Conservation (phyloP, 2,797 vertebrate species). For the Gila robusta region DNA sequence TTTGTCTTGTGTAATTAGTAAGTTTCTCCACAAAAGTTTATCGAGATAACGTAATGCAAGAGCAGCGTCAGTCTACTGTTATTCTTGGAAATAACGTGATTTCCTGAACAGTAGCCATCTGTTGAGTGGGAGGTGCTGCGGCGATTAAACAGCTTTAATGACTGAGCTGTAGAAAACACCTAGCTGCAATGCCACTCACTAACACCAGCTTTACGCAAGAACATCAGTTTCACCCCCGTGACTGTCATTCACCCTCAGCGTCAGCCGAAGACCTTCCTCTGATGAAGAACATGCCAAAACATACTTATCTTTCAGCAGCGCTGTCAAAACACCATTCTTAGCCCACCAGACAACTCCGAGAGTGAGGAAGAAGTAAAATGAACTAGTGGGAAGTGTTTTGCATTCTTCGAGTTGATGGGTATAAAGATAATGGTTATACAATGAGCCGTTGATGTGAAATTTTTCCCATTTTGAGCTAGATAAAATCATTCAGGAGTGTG, state of each 20-base stretch:
- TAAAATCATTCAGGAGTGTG: neutral
- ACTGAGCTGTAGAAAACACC: constrained; percentile 27
- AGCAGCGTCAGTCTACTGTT: neutral
- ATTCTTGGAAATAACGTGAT: constrained; percentile 38
- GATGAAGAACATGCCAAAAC: constrained; percentile 20
- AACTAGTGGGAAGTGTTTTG: constrained; percentile 1
- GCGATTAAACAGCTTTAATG: constrained; percentile 39
- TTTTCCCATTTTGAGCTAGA: constrained; percentile 4
- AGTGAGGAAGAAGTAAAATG: neutral
- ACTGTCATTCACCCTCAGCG: neutral
- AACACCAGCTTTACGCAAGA: constrained; percentile 11
- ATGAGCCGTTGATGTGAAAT: neutral
- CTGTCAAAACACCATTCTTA: constrained; percentile 27
- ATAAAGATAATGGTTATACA: neutral
- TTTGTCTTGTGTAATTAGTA: constrained; percentile 7
- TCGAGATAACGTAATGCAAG: constrained; percentile 16
- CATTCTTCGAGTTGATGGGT: neutral
- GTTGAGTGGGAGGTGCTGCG: constrained; percentile 48
- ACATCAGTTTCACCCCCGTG: neutral
- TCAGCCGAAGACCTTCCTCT: constrained; percentile 16
- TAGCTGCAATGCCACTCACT: constrained; percentile 21
- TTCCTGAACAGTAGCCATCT: constrained; percentile 55
- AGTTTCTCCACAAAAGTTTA: constrained; percentile 25
- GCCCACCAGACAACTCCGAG: neutral
- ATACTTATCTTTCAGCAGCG: neutral